These are phyloP conservation scores for Tortricodes alternella DNA, from an alignment of 2,888 invertebrate species.

Conservation along the genomic window DNA sequence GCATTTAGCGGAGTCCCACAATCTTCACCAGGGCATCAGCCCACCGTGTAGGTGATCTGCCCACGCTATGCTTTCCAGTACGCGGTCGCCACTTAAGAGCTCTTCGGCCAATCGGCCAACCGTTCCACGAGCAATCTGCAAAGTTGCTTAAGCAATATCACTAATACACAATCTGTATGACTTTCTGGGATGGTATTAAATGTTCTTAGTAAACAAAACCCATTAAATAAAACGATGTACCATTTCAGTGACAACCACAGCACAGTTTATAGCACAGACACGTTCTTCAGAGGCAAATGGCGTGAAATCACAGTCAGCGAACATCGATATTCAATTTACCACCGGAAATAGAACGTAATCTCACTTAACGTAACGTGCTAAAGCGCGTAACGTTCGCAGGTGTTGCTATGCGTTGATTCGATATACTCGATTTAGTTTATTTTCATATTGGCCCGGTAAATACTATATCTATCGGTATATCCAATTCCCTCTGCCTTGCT, in stretches of 20 bases:
- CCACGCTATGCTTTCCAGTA: too few relatives aligned
- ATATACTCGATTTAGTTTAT: constrained; percentile 12
- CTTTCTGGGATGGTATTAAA: too few relatives aligned
- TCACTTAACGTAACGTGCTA: constrained; percentile 18
- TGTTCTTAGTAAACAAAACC: neutral
- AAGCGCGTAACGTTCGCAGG: constrained; percentile 20
- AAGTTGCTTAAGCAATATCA: too few relatives aligned
- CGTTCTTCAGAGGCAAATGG: constrained; percentile 32
- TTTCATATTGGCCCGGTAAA: constrained; percentile 1
- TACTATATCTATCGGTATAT: constrained; percentile 15
- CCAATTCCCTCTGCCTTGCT: constrained; percentile 11
- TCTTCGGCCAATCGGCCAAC: too few relatives aligned
- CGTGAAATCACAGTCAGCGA: constrained; percentile 55
- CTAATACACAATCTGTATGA: too few relatives aligned
- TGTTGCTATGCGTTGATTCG: constrained; percentile 9
- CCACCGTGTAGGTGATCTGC: too few relatives aligned
- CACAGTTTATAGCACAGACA: neutral
- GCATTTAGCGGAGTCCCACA: too few relatives aligned
- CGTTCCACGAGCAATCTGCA: too few relatives aligned
- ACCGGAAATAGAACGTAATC: constrained; percentile 37
- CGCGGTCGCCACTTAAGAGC: too few relatives aligned
- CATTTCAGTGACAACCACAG: neutral
- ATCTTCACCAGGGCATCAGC: too few relatives aligned
- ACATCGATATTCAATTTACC: constrained; percentile 61
- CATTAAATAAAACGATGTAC: neutral